Evolutionary conservation across 2,888 invertebrate species (phyloP).

Genomic region (Ochropleura plecta): DNA sequence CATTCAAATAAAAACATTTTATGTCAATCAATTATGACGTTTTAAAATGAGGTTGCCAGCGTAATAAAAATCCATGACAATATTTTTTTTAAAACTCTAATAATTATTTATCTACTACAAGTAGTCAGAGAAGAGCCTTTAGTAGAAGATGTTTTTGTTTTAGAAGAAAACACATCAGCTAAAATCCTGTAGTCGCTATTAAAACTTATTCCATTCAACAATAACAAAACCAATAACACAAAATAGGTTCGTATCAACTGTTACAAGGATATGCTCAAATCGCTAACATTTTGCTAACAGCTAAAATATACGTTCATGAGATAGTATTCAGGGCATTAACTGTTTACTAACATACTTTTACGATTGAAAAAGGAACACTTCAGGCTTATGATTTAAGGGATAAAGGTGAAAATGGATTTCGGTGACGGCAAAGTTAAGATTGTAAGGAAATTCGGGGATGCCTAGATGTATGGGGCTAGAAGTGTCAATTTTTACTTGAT

Average conservation of each 20-base stretch:
- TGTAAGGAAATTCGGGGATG: constrained; percentile 58
- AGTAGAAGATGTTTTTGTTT: neutral
- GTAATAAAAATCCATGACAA: no score
- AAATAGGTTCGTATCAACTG: constrained; percentile 41
- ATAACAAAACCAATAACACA: constrained; percentile 52
- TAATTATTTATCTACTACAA: neutral
- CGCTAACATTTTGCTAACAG: constrained; percentile 66
- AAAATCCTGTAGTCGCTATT: neutral
- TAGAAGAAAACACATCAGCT: neutral
- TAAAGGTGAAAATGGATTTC: constrained; percentile 33
- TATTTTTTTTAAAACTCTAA: no score
- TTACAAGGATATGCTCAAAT: constrained; percentile 54
- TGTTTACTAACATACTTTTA: constrained; percentile 28
- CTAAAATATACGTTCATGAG: constrained; percentile 63
- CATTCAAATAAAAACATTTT: no score
- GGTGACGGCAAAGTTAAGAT: constrained; percentile 47
- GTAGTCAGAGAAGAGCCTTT: neutral
- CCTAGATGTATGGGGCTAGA: constrained; percentile 48
- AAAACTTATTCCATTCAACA: constrained; percentile 30
- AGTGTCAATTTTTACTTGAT: constrained; percentile 11
- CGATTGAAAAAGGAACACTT: neutral
- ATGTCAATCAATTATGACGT: no score
- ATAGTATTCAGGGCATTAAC: constrained; percentile 66
- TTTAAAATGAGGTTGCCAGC: no score
- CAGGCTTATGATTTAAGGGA: neutral